phyloP scores from a whole-genome alignment of 2,113 vertebrate species.

The Platysternon megacephalum region DNA sequence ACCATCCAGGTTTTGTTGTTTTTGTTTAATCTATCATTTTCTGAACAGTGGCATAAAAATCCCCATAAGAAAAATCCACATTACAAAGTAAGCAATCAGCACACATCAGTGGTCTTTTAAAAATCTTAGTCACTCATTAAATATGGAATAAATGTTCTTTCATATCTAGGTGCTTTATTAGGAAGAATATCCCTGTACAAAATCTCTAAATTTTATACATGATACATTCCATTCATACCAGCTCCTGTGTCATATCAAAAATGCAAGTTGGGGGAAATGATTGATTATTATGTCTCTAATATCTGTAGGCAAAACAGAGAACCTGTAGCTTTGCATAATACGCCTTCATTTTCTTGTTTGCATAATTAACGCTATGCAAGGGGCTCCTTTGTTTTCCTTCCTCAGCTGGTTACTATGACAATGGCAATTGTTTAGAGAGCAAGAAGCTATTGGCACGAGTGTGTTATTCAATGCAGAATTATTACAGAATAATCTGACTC shows the following conservation, averaged over 20 bases:
- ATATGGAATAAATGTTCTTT: not conserved
- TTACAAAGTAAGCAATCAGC: not conserved
- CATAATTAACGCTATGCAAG: constrained; percentile 73
- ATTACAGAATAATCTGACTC: constrained; percentile 43
- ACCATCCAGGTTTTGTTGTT: not conserved
- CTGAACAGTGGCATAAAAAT: constrained; percentile 8
- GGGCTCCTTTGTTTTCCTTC: constrained; percentile 69
- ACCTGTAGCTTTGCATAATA: constrained; percentile 28
- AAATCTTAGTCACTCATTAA: not conserved
- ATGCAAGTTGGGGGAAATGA: constrained; percentile 21
- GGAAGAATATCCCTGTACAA: not conserved
- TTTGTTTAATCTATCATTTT: not conserved
- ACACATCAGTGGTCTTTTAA: not conserved
- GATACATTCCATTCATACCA: not conserved
- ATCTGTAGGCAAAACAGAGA: constrained; percentile 55
- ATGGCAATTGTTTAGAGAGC: constrained; percentile 59
- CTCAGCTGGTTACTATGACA: constrained; percentile 55
- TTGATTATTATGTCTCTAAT: constrained; percentile 41
- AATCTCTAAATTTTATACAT: not conserved
- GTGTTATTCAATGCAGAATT: constrained; percentile 51
- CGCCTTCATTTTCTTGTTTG: constrained; percentile 59
- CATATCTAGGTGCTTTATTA: not conserved
- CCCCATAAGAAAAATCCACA: not conserved
- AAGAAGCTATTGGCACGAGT: constrained; percentile 49
- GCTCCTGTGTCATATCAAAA: not conserved